Conservation (phyloP, 1,140 invertebrate species). For the Apis dorsata region DNA sequence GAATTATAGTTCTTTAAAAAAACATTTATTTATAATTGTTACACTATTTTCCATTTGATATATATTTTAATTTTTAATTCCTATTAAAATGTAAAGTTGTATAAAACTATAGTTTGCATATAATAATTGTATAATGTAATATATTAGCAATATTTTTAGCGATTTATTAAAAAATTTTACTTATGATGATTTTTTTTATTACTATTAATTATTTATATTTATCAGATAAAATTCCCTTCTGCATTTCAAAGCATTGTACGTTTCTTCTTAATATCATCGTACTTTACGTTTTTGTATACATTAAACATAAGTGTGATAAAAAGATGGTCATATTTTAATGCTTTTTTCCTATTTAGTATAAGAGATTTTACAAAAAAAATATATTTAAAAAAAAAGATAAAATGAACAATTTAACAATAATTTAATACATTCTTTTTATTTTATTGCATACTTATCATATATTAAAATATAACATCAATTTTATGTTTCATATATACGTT, state of each 20-base stretch:
- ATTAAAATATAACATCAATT: not conserved
- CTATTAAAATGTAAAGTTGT: conserved; percentile 33
- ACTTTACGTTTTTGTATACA: conserved; percentile 68
- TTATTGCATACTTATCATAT: not conserved
- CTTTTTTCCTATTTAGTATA: conserved; percentile 1
- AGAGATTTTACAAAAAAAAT: not conserved
- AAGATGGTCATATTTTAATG: conserved; percentile 9
- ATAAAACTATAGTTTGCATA: conserved; percentile 37
- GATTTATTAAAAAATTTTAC: conserved; percentile 43
- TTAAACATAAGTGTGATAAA: conserved; percentile 65
- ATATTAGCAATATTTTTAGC: conserved; percentile 42
- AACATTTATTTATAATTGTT: not conserved
- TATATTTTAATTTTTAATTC: not conserved
- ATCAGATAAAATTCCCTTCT: conserved; percentile 22
- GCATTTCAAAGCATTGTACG: conserved; percentile 31
- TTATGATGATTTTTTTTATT: conserved; percentile 47
- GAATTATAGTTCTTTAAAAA: not conserved
- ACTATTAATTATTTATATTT: conserved; percentile 50
- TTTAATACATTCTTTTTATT: not conserved
- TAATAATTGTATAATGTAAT: conserved; percentile 49
- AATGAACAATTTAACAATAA: not conserved
- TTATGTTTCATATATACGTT: too few relatives aligned
- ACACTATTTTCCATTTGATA: not conserved
- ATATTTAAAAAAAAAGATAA: not conserved
- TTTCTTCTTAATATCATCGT: conserved; percentile 53